A percentile compares a stretch with the other conserved stretches of the same genome.
These are phyloP conservation scores for Melikaiella ostensackeni DNA, from an alignment of 2,888 invertebrate species.

Conservation along the genomic window DNA sequence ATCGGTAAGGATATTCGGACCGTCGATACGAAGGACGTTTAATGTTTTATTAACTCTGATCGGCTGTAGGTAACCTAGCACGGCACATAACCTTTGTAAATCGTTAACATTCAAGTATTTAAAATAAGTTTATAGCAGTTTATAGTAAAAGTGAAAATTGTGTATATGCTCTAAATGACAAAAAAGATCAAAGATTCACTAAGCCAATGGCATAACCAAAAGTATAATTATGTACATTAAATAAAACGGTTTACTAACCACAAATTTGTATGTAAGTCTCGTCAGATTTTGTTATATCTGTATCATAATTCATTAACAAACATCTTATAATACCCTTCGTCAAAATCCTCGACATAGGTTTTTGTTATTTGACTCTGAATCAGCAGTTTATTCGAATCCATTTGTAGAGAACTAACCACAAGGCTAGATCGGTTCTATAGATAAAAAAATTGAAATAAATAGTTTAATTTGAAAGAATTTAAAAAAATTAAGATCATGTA, in stretches of 20 bases:
- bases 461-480: not conserved
- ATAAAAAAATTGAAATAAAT: not conserved
- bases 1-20: not conserved
- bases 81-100: no score
- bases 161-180: no score
- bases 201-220: not conserved
- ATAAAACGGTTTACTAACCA: not conserved
- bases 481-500: not conserved
- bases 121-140: no score
- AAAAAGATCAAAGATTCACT: not conserved
- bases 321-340: slow-evolving; percentile 32
- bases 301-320: slow-evolving; percentile 17
- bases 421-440: slow-evolving; percentile 4
- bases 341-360: not conserved
- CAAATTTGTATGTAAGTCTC: slow-evolving; percentile 11
- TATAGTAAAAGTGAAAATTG: no score
- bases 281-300: not conserved
- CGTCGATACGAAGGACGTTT: not conserved
- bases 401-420: slow-evolving; percentile 19
- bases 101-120: no score
- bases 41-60: not conserved
- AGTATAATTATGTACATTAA: not conserved
- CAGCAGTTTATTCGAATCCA: slow-evolving; percentile 22
- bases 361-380: slow-evolving; percentile 23
- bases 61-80: not conserved